These are phyloP conservation scores for Drosophila lowei DNA, from an alignment of 1,140 invertebrate genomes.

Conservation along the genomic window DNA sequence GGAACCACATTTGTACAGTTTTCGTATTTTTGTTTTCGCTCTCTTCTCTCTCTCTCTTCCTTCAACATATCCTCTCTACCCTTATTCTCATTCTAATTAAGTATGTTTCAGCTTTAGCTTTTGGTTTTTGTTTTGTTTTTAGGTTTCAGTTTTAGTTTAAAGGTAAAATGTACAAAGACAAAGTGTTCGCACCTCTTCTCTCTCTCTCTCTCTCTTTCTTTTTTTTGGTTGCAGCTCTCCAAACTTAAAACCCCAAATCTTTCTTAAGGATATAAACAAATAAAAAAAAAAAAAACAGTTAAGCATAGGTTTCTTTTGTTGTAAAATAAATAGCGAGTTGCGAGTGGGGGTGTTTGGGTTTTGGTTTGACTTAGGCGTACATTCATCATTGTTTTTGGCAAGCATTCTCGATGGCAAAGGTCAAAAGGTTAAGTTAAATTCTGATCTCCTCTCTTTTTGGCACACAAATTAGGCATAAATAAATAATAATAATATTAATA, in stretches of 20 bases:
- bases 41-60: constrained; percentile 7
- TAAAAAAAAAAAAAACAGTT: constrained; percentile 16
- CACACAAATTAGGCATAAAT: constrained; percentile 66
- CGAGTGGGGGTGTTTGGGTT: constrained; percentile 6
- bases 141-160: constrained; percentile 49
- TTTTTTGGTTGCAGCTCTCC: constrained; percentile 56
- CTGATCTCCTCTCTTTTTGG: constrained; percentile 38
- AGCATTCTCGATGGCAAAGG: constrained; percentile 42
- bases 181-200: constrained; percentile 30
- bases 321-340: constrained; percentile 37
- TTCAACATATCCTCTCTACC: no score
- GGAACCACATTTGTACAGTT: constrained; percentile 83
- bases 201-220: constrained; percentile 16
- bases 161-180: constrained; percentile 67
- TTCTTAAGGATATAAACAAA: constrained; percentile 2
- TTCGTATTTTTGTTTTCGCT: constrained; percentile 58
- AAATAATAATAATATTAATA: constrained; percentile 38
- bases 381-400: constrained; percentile 22
- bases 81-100: constrained; percentile 26
- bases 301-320: constrained; percentile 18
- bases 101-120: constrained; percentile 9
- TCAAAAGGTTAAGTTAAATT: no score
- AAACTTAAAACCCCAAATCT: constrained; percentile 13
- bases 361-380: constrained; percentile 18
- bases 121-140: constrained; percentile 14